phyloP scores from a whole-genome alignment of 2,888 invertebrate genomes.

The Blomia tropicalis region DNA sequence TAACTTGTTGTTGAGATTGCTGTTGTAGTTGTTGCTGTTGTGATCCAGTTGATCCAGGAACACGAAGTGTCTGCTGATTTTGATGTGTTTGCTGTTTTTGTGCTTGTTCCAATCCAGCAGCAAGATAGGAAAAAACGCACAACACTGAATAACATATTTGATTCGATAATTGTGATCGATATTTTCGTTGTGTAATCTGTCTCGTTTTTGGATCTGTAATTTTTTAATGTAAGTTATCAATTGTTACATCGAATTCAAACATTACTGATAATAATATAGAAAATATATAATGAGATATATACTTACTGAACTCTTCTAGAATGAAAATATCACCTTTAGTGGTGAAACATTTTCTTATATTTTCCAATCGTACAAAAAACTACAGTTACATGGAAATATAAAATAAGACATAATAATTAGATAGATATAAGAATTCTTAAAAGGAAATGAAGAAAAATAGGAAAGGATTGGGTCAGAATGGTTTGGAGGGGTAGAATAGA shows the following conservation, averaged over 20 bases:
- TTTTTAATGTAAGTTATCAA: not conserved
- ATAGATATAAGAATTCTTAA: constrained; percentile 25
- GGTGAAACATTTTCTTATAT: constrained; percentile 98
- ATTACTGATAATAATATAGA: not conserved
- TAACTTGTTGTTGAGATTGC: not conserved
- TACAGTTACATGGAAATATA: constrained; percentile 45
- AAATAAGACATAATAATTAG: constrained; percentile 24
- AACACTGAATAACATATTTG: constrained; percentile 98
- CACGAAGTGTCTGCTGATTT: not conserved
- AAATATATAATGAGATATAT: not conserved
- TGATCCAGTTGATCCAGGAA: not conserved
- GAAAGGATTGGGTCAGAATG: not conserved
- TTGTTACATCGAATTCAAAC: not conserved
- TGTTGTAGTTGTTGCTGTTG: constrained; percentile 1
- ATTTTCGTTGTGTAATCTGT: constrained; percentile 87
- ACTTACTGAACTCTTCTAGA: constrained; percentile 99
- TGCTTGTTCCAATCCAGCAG: constrained; percentile 49
- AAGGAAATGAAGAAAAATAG: constrained; percentile 18
- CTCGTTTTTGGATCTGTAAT: constrained; percentile 81
- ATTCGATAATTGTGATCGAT: constrained; percentile 96
- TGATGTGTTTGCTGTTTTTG: constrained; percentile 17
- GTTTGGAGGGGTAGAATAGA: constrained; percentile 5
- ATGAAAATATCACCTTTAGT: constrained; percentile 98
- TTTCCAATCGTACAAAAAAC: constrained; percentile 98
- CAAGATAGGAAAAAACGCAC: constrained; percentile 96